Evolutionary conservation across 2,888 invertebrate genomes (phyloP), one percentile per base, ranked within the genome.

Genomic region (Anthophora plumipes): DNA sequence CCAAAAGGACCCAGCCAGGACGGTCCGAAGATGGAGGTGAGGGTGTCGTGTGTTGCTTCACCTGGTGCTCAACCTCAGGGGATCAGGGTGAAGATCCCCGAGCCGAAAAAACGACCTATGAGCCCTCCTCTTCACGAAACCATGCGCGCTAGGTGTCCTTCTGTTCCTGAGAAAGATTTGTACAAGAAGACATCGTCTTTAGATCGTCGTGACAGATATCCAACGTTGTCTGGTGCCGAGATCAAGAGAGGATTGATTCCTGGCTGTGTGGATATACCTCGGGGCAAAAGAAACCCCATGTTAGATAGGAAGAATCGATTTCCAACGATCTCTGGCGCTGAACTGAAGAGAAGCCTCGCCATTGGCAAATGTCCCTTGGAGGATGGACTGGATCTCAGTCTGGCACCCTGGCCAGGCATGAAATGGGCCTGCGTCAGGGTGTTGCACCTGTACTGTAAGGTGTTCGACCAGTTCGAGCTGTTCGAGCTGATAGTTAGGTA

Each of bases 371-470:
- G 94, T 88, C 94, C 94, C 0, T 91, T 94, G 78, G 93, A 93
- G 80, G 93, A 94, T 54, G 94, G 94, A 37, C 91, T 94, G 85
- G 94, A 94, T 88, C 93, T 94, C 48, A 95, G 84, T 93, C 94
- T 90, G 92, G 95, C 94, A 71, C 96, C 96, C 81, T 97, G 97
- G 97, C 96, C 96, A n/a, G 97, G 97, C 61, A 95, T 98, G 92
- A 96, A 96, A 90, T 96, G 97, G 94, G 96, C 97, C 86, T 98
- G 97, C 93, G 95, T 97, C 85, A 96, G 97, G 94, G 96, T 98
- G 74, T 94, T 98, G 80, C 97, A 97, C 91, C 95, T 97, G 73
- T 98, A 98, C 94, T 97, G 97, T 94, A 97, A 97, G 93, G 97
- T 97, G 89, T 98, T 98, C 94, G 97, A 97, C 92, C 96, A 96